A percentile compares a stretch with the other conserved stretches of the same genome.
These are phyloP conservation scores for Loxodonta africana DNA, from an alignment of 2,113 vertebrate species.

Conservation along the genomic window DNA sequence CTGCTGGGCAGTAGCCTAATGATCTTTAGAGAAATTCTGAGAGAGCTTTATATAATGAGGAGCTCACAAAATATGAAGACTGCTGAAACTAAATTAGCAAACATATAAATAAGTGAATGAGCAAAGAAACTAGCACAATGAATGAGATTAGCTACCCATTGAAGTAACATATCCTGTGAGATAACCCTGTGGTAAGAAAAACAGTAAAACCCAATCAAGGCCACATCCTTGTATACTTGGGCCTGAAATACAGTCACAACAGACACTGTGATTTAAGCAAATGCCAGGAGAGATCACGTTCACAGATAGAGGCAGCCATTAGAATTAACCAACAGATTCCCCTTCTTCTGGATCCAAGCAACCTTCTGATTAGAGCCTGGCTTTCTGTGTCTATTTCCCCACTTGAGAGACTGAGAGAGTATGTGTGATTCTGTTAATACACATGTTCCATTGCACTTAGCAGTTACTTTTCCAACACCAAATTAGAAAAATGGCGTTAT, in stretches of 20 bases:
- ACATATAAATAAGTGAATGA: not conserved
- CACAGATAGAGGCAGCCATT: not conserved
- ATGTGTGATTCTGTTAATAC: not conserved
- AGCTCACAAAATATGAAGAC: not conserved
- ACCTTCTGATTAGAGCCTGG: conserved; percentile 8
- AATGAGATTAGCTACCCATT: not conserved
- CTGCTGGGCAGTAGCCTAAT: not conserved
- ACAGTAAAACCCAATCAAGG: not conserved
- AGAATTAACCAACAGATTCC: not conserved
- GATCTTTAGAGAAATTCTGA: not conserved
- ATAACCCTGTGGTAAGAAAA: not conserved
- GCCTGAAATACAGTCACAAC: not conserved
- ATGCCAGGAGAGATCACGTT: not conserved
- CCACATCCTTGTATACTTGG: not conserved
- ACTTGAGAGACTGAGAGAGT: not conserved
- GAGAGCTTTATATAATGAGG: not conserved
- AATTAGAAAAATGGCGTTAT: not conserved
- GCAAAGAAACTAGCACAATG: not conserved
- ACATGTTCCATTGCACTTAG: not conserved
- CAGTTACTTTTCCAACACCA: not conserved
- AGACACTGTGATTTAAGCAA: not conserved
- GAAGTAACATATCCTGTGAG: not conserved
- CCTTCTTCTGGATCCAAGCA: not conserved
- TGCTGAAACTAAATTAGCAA: not conserved
- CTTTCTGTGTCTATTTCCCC: not conserved